phyloP scores from a whole-genome alignment of 2,888 invertebrate genomes.

The Molanna angustata region DNA sequence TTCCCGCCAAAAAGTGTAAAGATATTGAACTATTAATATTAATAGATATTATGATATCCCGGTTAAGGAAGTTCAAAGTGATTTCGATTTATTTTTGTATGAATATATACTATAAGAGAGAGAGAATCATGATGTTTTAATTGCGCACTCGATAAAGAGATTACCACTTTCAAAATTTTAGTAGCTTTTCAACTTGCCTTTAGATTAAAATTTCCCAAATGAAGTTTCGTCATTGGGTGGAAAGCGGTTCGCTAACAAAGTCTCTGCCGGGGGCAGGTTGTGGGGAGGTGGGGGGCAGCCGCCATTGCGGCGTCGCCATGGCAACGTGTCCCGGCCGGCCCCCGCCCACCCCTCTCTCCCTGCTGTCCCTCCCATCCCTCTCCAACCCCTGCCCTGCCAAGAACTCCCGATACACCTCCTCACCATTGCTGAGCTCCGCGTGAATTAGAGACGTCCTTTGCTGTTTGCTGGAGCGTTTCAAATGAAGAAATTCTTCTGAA shows the following conservation, averaged over 20 bases:
- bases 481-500: slow-evolving; percentile 33
- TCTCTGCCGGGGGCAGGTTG: slow-evolving; percentile 36
- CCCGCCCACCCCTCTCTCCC: slow-evolving; percentile 44
- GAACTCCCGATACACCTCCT: neutral
- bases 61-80: no score
- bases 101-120: no score
- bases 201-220: slow-evolving; percentile 6
- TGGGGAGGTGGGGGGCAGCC: slow-evolving; percentile 32
- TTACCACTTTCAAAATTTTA: neutral
- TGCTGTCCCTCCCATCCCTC: slow-evolving; percentile 5
- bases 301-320: slow-evolving; percentile 43
- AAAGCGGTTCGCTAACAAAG: slow-evolving; percentile 17
- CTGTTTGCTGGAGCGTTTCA: slow-evolving; percentile 33
- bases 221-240: slow-evolving; percentile 11
- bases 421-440: slow-evolving; percentile 18
- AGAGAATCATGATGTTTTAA: no score
- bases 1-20: no score
- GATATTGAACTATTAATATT: no score
- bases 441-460: slow-evolving; percentile 34
- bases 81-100: no score
- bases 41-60: no score
- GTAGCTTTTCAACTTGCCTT: neutral
- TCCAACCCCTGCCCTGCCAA: neutral
- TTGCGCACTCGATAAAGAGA: neutral
- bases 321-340: slow-evolving; percentile 46